Base-by-base conservation (phyloP, 92 coral and sea anemone species). In the Parazoanthus atlanticus region DNA sequence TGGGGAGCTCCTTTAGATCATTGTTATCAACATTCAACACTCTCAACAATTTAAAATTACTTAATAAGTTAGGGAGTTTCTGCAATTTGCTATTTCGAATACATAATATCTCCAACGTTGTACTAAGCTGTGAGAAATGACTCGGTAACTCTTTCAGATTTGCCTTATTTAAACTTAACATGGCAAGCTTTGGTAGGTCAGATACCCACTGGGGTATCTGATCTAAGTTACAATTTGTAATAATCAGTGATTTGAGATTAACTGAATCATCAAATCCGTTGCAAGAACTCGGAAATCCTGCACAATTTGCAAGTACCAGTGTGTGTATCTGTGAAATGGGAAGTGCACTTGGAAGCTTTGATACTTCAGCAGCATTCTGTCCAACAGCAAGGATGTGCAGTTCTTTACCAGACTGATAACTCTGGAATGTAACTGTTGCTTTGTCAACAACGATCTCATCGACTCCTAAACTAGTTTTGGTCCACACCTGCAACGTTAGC, bases 81-180 rank as follows among this genome's bases (percentile, higher is more conserved):
- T 66, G 76, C 70, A 82, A 38, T 67, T 82, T 67, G 76, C 32
- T 67, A 15, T 82, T 43, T 65, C 86, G 86, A 67, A 82, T 9
- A 66, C 86, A 82, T 43, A 82, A 67, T 65, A 82, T 21, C 33
- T 82, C 86, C 56, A 82, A 67, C 9, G 49, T 82, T 43, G 23
- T 12, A 41, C 36, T 65, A 82, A 82, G 86, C 19, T 38, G 31
- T 40, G 49, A 33, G 15, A 82, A 65, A n/a, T 66, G 75, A 82
- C 56, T 65, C 11, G 76, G 76, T 41, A 82, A 41, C 56, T 82
- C 86, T 30, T 67, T 82, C 30, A 82, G 33, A 9, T 82, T 25
- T 2, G 58, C 23, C 76, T 67, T 82, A 67, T 16, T 38, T 25
- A 82, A 66, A n/a, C 58, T 82, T 82, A 82, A 82, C 56, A 19